These are phyloP conservation scores for Aricia agestis DNA, from an alignment of 1,140 invertebrate genomes.

Conservation along the genomic window DNA sequence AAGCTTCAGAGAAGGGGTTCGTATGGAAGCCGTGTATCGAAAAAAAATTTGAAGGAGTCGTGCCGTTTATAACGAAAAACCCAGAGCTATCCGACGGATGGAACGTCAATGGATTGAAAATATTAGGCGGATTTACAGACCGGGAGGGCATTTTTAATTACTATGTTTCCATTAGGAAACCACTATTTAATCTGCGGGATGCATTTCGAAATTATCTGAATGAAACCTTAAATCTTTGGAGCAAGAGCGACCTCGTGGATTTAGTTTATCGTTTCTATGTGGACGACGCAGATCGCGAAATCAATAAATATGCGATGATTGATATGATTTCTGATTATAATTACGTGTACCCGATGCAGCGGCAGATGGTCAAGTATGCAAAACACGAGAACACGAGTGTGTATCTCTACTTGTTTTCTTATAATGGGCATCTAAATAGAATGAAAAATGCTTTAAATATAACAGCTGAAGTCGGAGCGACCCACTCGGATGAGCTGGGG, in stretches of 20 bases:
- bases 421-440: conserved; percentile 14
- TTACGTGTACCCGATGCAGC: conserved; percentile 27
- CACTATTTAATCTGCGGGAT: not conserved
- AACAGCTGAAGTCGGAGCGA: conserved; percentile 24
- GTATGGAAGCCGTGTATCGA: conserved; percentile 28
- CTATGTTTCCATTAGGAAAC: no score
- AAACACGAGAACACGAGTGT: conserved; percentile 27
- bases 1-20: not conserved
- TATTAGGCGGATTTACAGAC: not conserved
- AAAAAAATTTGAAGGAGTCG: conserved; percentile 27
- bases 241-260: conserved; percentile 19
- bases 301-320: conserved; percentile 20
- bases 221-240: not conserved
- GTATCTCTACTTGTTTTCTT: conserved; percentile 37
- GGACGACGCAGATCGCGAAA: conserved; percentile 21
- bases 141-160: no score
- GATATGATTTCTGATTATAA: conserved; percentile 31
- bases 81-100: not conserved
- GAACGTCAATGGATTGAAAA: not conserved
- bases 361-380: conserved; percentile 24
- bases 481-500: conserved; percentile 35
- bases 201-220: not conserved
- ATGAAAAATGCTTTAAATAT: conserved; percentile 19
- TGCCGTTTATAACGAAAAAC: conserved; percentile 24
- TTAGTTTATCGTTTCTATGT: conserved; percentile 32